These are phyloP conservation scores for Clytia hemisphaerica DNA, from an alignment of 30 jellyfish, hydroid and myxozoan genomes.

Conservation along the genomic window DNA sequence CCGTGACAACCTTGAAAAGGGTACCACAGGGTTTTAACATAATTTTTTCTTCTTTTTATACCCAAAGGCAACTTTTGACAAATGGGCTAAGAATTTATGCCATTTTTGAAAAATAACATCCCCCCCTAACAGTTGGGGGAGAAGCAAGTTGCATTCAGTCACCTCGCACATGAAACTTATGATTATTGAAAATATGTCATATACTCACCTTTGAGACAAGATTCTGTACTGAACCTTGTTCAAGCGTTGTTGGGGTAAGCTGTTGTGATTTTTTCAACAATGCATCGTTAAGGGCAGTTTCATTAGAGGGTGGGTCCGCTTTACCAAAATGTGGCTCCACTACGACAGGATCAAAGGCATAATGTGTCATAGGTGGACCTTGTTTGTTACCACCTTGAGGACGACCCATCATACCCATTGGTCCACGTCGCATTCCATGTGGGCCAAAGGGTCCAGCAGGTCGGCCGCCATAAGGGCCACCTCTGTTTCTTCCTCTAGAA, in stretches of 20 bases:
- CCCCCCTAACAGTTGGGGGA: too few relatives aligned
- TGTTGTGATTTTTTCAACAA: constrained; percentile 53
- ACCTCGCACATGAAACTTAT: too few relatives aligned
- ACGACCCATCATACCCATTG: constrained; percentile 27
- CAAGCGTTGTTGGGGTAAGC: constrained; percentile 70
- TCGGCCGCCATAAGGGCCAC: constrained; percentile 46
- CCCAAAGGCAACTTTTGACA: too few relatives aligned
- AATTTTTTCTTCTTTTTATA: too few relatives aligned
- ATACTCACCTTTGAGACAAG: constrained; percentile 26
- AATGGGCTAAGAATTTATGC: too few relatives aligned
- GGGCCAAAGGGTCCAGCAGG: constrained; percentile 64
- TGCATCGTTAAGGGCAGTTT: constrained; percentile 61
- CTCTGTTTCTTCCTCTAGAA: constrained; percentile 53
- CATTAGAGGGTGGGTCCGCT: constrained; percentile 47
- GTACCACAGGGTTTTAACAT: too few relatives aligned
- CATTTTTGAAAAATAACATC: too few relatives aligned
- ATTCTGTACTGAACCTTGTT: constrained; percentile 53
- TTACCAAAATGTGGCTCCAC: constrained; percentile 65
- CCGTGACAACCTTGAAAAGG: too few relatives aligned
- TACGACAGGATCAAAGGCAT: constrained; percentile 63
- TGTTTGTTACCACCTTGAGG: constrained; percentile 26
- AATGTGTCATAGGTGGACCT: constrained; percentile 59
- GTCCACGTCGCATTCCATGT: constrained; percentile 31
- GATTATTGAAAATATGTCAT: too few relatives aligned
- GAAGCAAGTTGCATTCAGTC: too few relatives aligned